A percentile compares a stretch with the other conserved stretches of the same genome.
Evolutionary conservation across 2,888 invertebrate species (phyloP).

Genomic region (Cryptocephalus moraei): DNA sequence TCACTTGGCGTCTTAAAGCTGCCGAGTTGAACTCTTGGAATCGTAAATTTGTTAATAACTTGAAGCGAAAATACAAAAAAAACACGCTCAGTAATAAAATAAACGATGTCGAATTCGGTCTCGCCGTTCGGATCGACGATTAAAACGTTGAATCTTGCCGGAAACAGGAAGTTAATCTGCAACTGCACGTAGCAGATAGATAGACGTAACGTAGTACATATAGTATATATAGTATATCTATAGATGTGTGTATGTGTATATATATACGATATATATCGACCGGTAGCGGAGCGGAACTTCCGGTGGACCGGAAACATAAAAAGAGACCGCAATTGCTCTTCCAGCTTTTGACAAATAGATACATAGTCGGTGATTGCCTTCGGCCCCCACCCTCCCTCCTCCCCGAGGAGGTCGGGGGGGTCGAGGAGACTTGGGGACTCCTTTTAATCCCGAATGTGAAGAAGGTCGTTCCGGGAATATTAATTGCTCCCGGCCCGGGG

Average conservation of each 20-base stretch:
- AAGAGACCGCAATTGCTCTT: constrained; percentile 39
- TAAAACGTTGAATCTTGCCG: constrained; percentile 32
- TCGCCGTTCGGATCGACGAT: constrained; percentile 14
- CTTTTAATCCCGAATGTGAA: not conserved
- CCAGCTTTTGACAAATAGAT: constrained; percentile 5
- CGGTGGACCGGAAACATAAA: constrained; percentile 41
- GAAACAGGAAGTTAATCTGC: constrained; percentile 41
- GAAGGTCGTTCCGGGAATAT: not conserved
- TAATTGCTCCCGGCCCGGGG: not conserved
- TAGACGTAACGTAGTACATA: constrained; percentile 1
- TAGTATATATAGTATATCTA: constrained; percentile 1
- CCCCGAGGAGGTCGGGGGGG: not conserved
- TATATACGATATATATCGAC: constrained; percentile 35
- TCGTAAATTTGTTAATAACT: no score
- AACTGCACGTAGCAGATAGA: constrained; percentile 34
- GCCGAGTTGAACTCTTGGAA: no score
- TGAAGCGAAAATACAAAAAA: no score
- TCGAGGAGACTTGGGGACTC: not conserved
- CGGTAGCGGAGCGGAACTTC: constrained; percentile 40
- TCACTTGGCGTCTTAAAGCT: no score
- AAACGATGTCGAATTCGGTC: no score
- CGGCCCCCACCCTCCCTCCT: not conserved
- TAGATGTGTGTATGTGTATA: constrained; percentile 1
- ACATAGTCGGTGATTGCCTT: not conserved
- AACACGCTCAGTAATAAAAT: no score